Evolutionary conservation across 2,797 vertebrate species (phyloP).

Genomic region (Pterois miles): DNA sequence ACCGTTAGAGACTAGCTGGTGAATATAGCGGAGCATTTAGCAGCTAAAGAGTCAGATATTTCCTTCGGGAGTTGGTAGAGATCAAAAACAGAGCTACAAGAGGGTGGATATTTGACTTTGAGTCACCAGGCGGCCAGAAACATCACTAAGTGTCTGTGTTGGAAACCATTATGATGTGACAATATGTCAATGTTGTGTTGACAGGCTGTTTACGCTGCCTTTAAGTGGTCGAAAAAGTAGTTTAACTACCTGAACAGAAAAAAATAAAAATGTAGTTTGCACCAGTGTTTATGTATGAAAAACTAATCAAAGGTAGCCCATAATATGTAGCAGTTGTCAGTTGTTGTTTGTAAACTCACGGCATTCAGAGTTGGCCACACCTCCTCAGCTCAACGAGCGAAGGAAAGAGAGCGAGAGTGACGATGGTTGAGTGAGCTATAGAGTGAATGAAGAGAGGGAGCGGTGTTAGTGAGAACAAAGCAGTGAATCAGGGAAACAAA

Average conservation of each 20-base stretch:
- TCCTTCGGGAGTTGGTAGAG: background rate
- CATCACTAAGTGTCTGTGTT: background rate
- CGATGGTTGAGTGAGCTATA: no score
- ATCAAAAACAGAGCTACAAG: background rate
- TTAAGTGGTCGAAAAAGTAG: background rate
- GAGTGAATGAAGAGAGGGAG: no score
- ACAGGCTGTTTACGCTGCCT: background rate
- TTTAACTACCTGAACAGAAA: background rate
- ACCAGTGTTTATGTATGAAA: background rate
- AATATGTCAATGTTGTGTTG: background rate
- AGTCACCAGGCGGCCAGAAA: background rate
- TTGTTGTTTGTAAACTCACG: no score
- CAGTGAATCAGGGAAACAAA: no score
- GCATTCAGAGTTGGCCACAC: no score
- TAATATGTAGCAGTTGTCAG: no score
- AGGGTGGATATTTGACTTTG: background rate
- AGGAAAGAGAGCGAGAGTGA: no score
- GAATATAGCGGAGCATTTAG: background rate
- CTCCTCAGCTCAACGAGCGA: no score
- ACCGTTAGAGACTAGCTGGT: background rate
- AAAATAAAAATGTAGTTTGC: background rate
- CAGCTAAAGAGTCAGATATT: background rate
- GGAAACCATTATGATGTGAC: background rate
- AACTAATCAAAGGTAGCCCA: background rate
- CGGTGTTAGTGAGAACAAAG: no score